Conservation (phyloP, 2,797 vertebrate genomes). For the Anguilla megastoma region DNA sequence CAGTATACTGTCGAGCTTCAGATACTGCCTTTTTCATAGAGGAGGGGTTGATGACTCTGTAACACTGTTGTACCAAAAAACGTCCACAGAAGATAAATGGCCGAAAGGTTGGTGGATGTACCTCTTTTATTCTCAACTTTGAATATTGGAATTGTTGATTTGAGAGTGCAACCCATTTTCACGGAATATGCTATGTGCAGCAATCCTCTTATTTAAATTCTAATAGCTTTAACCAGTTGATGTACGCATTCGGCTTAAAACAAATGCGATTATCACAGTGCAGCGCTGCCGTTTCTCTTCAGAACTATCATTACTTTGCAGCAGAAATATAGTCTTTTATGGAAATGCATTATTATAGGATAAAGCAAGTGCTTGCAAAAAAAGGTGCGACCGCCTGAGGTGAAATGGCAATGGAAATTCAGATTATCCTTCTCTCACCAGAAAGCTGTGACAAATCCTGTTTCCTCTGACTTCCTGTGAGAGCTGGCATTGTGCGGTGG, state of each 20-base stretch:
- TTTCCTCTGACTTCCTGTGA: conserved; percentile 35
- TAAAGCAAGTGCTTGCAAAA: conserved; percentile 63
- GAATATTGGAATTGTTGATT: not conserved
- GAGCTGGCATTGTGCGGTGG: not conserved
- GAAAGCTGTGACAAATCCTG: conserved; percentile 53
- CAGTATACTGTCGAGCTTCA: not conserved
- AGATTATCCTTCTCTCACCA: conserved; percentile 65
- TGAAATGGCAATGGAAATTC: conserved; percentile 51
- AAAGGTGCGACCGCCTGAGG: conserved; percentile 46
- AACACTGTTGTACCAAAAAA: not conserved
- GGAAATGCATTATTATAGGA: conserved; percentile 55
- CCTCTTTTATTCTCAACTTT: not conserved
- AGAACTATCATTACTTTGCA: conserved; percentile 51
- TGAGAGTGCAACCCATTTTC: not conserved
- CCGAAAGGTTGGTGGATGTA: not conserved
- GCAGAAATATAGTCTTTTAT: conserved; percentile 55
- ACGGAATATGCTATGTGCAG: not conserved
- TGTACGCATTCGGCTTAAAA: not conserved
- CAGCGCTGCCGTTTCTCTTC: conserved; percentile 53
- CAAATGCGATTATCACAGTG: conserved; percentile 40
- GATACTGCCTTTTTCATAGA: not conserved
- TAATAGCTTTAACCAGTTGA: not conserved
- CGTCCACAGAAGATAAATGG: not conserved
- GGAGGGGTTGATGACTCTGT: not conserved
- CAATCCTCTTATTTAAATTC: not conserved